Base-by-base conservation (phyloP, 2,888 invertebrate genomes). In the Mechanitis mazaeus region DNA sequence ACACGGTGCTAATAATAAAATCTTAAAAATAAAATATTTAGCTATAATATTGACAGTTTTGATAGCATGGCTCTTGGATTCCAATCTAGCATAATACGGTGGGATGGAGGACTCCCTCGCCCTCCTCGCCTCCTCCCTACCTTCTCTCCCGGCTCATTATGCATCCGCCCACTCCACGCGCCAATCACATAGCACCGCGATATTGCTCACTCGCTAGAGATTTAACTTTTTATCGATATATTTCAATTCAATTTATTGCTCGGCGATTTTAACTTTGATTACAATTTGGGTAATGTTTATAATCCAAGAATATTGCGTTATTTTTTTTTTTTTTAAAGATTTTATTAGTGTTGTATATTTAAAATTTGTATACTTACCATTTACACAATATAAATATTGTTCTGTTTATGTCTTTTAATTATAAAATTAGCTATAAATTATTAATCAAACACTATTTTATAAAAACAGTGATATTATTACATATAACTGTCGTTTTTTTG, bases 161-260 rank as follows among this genome's bases (percentile, higher is more conserved):
- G 87, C 88, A 86, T 81, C 83, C 85, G 79, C 85, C 85, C 84
- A 81, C 83, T 78, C 81, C 80, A 76, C 82, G 84, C 84, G 86
- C 87, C 88, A 86, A 87, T 88, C 89, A 85, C 86, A 87, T 81
- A 82, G 79, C 84, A 78, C 78, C 76, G 79, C 82, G 82, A 86
- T 87, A 88, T 88, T 88, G 86, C 85, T 78, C 80, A 76, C 81
- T 75, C 76, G 71, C 78, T 84, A 87, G 85, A 78, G 84, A 85
- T 84, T 84, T 74, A 80, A 77, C 75, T 78, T 77, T 78, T 78
- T 82, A 79, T 86, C 85, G 85, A 85, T 76, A 71, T 62, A 54
- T n/a, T 54, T 11, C 5, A n/a, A 31, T 35, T 6, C 11, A 35
- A 33, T 12, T 33, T 54, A 9, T n/a, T 12, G 3, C 4, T 35